Evolutionary conservation across 2,113 vertebrate genomes (phyloP).

Genomic region (Rhinogobius similis): DNA sequence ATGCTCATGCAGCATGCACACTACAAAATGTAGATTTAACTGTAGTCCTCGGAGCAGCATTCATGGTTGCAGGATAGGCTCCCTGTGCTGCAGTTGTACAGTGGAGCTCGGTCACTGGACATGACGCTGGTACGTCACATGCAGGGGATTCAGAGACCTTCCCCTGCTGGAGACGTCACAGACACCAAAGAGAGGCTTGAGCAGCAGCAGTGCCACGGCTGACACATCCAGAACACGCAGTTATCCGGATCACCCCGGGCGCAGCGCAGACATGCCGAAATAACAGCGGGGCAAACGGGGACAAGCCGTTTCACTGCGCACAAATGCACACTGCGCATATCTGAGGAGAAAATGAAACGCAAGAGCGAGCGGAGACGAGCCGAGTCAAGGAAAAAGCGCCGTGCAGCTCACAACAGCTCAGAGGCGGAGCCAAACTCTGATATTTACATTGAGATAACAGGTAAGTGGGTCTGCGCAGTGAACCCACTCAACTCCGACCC

Average conservation of each 20-base stretch:
- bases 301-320: constrained; percentile 22
- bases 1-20: neutral
- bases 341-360: constrained; percentile 77
- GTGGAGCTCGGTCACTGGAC: constrained; percentile 51
- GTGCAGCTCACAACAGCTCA: constrained; percentile 65
- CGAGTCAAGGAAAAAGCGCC: constrained; percentile 77
- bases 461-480: constrained; percentile 63
- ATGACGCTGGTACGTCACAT: constrained; percentile 73
- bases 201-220: constrained; percentile 33
- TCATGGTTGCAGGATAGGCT: neutral
- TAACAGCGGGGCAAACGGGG: constrained; percentile 16
- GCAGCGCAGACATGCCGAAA: constrained; percentile 38
- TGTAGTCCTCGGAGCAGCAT: neutral
- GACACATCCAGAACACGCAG: constrained; percentile 29
- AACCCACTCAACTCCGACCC: constrained; percentile 40
- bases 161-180: constrained; percentile 70
- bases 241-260: constrained; percentile 7
- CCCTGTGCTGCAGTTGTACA: constrained; percentile 31
- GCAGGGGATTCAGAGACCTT: constrained; percentile 71
- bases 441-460: constrained; percentile 79
- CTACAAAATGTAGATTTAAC: too few species aligned
- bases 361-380: constrained; percentile 78
- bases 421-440: constrained; percentile 73
- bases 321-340: constrained; percentile 48
- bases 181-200: constrained; percentile 48